Conservation (phyloP, 2,797 vertebrate species). For the Liparis tanakae region DNA sequence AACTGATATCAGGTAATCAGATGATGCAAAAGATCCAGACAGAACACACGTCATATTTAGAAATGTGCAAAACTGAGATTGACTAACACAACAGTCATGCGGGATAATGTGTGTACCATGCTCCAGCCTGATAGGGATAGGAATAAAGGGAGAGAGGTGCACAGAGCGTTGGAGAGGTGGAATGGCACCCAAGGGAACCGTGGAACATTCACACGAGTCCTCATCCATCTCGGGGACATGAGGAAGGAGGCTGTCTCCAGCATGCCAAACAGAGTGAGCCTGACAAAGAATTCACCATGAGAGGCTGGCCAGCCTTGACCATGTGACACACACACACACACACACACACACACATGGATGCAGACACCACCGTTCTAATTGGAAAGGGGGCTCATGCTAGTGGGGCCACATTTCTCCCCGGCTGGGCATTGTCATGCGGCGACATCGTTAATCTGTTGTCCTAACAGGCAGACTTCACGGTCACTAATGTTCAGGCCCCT, state of each 20-base stretch:
- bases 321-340: constrained; percentile 36
- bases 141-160: constrained; percentile 20
- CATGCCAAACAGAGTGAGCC: constrained; percentile 67
- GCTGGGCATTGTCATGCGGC: constrained; percentile 58
- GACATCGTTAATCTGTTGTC: constrained; percentile 67
- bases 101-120: constrained; percentile 19
- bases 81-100: constrained; percentile 21
- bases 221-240: constrained; percentile 75
- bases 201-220: constrained; percentile 64
- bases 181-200: constrained; percentile 67
- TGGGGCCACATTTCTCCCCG: constrained; percentile 49
- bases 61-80: background rate
- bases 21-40: background rate
- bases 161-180: constrained; percentile 51
- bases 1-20: background rate
- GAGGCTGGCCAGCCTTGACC: constrained; percentile 48
- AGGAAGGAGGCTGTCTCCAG: constrained; percentile 51
- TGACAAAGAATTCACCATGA: constrained; percentile 55
- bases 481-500: constrained; percentile 53
- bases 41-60: background rate
- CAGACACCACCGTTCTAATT: constrained; percentile 49
- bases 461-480: constrained; percentile 43
- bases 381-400: constrained; percentile 47
- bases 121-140: constrained; percentile 45
- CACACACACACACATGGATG: constrained; percentile 26